A percentile compares a stretch with the other conserved stretches of the same genome.
Conservation (phyloP, 1,140 invertebrate genomes). For the Bombus confusus region DNA sequence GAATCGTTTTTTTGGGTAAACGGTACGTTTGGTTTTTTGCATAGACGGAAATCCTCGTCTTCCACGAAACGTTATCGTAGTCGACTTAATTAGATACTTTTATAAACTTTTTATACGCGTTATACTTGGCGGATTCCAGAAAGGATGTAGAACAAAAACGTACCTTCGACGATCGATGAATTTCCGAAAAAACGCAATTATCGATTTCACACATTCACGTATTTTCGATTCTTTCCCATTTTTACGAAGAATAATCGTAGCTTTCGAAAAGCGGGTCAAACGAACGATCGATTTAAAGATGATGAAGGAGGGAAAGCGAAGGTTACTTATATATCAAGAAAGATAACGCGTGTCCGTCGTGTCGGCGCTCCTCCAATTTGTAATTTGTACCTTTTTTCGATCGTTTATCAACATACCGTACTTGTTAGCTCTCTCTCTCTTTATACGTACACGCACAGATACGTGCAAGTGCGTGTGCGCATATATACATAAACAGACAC, state of each 20-base stretch:
- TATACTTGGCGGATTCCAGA: background rate
- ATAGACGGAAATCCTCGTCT: conserved; percentile 28
- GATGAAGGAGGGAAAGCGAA: conserved; percentile 32
- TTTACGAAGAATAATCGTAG: background rate
- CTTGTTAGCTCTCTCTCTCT: conserved; percentile 66
- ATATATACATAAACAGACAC: background rate
- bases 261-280: background rate
- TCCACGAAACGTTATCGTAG: conserved; percentile 34
- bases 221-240: background rate
- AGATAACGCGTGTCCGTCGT: conserved; percentile 47
- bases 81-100: conserved; percentile 6
- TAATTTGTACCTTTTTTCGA: conserved; percentile 62
- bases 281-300: conserved; percentile 18
- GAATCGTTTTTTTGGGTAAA: background rate
- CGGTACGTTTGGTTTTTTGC: background rate
- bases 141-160: background rate
- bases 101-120: conserved; percentile 46
- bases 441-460: conserved; percentile 45
- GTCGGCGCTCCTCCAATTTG: conserved; percentile 49
- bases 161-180: conserved; percentile 9
- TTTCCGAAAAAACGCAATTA: background rate
- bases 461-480: background rate
- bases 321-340: conserved; percentile 10
- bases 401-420: conserved; percentile 68
- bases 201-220: background rate